Base-by-base conservation (phyloP, 1,140 invertebrate species). In the Hylaeus volcanicus region DNA sequence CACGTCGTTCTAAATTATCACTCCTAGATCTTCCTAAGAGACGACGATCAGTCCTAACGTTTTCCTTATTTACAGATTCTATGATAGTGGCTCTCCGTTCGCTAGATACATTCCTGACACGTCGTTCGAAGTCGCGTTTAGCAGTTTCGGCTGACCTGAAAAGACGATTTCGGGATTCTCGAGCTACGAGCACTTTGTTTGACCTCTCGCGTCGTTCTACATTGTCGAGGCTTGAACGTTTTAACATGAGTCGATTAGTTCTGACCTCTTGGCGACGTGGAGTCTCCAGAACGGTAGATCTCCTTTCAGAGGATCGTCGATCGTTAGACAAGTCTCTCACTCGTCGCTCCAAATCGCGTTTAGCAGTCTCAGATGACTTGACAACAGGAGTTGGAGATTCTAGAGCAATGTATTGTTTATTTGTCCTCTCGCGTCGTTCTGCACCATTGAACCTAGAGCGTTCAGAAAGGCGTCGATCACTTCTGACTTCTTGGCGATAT, bases 371-470 rank as follows among this genome's bases (percentile, higher is more conserved):
- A 8, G 66, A n/a, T 56, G 48, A 9, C 5, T 43, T 48, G 4
- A 26, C 15, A 1, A 43, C 0, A 51, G 58, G 8, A 26, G 53
- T 51, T 15, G 53, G 9, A 14, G 53, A 14, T 11, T 71, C 79
- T 9, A 64, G 78, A 9, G 61, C 76, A 56, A 37, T 51, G 0
- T 53, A 12, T 4, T 64, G n/a, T 15, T 14, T 64, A 9, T 63
- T 75, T 3, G 26, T 66, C 9, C 58, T 69, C 53, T 79, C 70
- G 14, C 74, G 74, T 51, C 56, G 58, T 14, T 73, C 65, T 8
- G 51, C 9, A 37, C 8, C 37, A 3, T 51, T 15, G 5, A 43
- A 5, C 12, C 60, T 63, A 3, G 61, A 43, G 43, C 71, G 79
- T 39, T 70, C 72, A 11, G 55, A 39, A 55, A 71, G 14, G 55